Percentiles rank a stretch among this genome's conserved stretches.
Evolutionary conservation across 30 jellyfish, hydroid and myxozoan species (phyloP).

Genomic region (Turritopsis rubra): DNA sequence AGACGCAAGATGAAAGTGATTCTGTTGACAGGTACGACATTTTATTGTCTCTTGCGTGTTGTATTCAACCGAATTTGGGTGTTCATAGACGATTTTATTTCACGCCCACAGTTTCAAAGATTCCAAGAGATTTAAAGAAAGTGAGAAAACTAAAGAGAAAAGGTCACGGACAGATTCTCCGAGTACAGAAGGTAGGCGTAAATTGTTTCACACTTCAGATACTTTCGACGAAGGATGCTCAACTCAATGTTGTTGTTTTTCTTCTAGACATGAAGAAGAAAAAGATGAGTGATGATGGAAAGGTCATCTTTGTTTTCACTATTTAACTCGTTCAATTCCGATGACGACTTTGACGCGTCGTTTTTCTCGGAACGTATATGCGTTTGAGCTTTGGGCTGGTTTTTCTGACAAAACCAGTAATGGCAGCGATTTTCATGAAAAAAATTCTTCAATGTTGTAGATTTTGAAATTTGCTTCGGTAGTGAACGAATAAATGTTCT

Average conservation of each 20-base stretch:
- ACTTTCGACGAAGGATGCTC: background rate
- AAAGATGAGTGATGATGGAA: background rate
- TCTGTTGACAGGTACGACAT: background rate
- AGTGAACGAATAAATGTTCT: background rate
- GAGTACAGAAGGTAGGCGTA: conserved; percentile 13
- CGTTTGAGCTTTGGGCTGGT: background rate
- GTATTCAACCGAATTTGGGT: too few relatives aligned
- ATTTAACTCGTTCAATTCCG: too few relatives aligned
- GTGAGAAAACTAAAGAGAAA: conserved; percentile 17
- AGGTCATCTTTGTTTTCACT: background rate
- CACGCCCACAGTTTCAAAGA: background rate
- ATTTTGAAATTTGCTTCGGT: background rate
- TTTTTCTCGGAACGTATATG: too few relatives aligned
- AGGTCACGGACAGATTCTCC: conserved; percentile 31
- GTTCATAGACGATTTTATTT: background rate
- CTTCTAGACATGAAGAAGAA: conserved; percentile 25
- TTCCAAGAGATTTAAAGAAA: conserved; percentile 19
- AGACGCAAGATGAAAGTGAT: background rate
- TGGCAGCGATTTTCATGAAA: too few relatives aligned
- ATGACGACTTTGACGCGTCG: too few relatives aligned
- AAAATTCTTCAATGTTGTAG: background rate
- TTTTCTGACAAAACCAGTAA: too few relatives aligned
- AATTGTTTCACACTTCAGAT: background rate
- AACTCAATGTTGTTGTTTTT: background rate
- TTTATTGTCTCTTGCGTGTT: too few relatives aligned